Evolutionary conservation across 2,888 invertebrate species (phyloP), one percentile per base, ranked within the genome.

Genomic region (Eupithecia pulchellata): DNA sequence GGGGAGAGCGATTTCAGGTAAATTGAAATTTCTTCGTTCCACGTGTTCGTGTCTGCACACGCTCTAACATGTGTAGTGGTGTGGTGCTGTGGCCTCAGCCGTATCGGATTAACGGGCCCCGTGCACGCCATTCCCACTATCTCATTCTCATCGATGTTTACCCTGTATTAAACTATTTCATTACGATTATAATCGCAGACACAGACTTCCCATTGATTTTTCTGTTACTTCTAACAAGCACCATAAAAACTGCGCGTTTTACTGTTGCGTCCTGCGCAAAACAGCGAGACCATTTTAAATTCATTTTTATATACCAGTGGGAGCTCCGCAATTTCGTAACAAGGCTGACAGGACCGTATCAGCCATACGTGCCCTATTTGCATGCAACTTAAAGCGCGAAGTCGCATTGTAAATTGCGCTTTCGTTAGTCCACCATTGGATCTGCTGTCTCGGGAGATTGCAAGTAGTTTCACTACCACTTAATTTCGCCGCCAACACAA

Each of bases 401-500:
- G 80, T 77, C 74, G 72, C 70, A 76, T 79, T 81, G 79, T 81
- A 85, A 84, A 87, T 86, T 81, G 84, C 81, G 80, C 82, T 81
- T 81, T 80, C 82, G 83, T 81, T 68, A 64, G 72, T 82, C 84
- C 85, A 81, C 82, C 84, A 84, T 39, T 68, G 68, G 60, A 14
- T 61, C 68, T 83, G 86, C 83, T 82, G 86, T 86, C 82, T 81
- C 81, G 75, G 84, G 85, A 89, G 90, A 90, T 89, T 87, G 89
- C 89, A 83, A 89, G 84, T 87, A 89, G 89, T 90, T 91, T 88
- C 55, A 66, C 72, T 88, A 91, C 85, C 90, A 91, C 91, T 92
- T 92, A 92, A 92, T 93, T 92, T 89, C 85, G 86, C 85, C 86
- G 89, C 89, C 85, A 91, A 90, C 89, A 86, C 91, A 93, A 94